Evolutionary conservation across 2,113 vertebrate species (phyloP), one percentile per base, ranked within the genome.

Genomic region (Cinclus cinclus): DNA sequence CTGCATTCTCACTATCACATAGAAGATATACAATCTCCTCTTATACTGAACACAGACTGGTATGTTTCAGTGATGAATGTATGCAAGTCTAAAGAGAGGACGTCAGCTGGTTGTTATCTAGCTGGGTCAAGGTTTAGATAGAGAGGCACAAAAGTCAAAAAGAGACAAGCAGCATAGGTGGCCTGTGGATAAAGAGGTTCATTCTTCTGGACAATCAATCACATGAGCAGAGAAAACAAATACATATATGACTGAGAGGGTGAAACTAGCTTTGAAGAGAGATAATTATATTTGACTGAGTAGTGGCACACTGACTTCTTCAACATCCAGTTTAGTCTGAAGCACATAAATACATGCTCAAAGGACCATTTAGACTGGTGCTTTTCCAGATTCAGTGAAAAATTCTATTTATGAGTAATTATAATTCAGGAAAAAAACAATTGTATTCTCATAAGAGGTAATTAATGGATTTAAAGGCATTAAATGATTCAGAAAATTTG

Each of bases 141-240:
- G 50, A 14, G 59, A 90, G 88, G 49, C 41, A 78, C 46, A 42
- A 28, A 79, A 95, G 83, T 68, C 83, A 77, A 70, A 93, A 92
- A 63, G 44, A 89, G 76, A 87, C 55, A 56, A 78, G 79, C 94
- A 80, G 41, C 80, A 78, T 94, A 96, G 87, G 86, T 94, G 95
- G 85, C 83, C 94, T 82, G 52, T 67, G 86, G 80, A 95, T 94
- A 95, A 95, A 92, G 46, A 92, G 24, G 47, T 87, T 92, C 73
- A 90, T 94, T 96, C 83, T 92, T 90, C 62, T 68, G 16, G 25
- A 80, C 60, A 67, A 93, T 94, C 87, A 83, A 88, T 96, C 96
- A 94, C 60, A 58, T 52, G 59, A 87, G 64, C 39, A 91, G 59
- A 82, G 87, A 91, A 97, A 94, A 94, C 76, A 95, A 93, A 96